Conservation (phyloP, 2,113 vertebrate species). For the Xerus inauris region DNA sequence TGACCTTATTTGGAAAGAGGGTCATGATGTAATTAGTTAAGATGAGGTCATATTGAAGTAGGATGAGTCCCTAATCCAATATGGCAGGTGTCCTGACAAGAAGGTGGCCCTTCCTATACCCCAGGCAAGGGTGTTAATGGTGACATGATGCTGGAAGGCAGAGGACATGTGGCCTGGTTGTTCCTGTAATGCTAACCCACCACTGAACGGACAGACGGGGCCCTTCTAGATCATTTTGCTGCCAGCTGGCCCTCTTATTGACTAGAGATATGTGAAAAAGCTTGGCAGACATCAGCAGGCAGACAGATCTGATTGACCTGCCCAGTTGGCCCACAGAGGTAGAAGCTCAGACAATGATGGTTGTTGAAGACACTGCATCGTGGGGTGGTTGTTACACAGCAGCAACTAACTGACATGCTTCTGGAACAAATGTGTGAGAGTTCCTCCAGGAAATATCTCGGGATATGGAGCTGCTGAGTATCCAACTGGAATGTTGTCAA, state of each 20-base stretch:
- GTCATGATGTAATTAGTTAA: not conserved
- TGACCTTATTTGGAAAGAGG: not conserved
- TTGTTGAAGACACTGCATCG: not conserved
- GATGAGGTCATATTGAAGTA: not conserved
- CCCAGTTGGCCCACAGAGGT: not conserved
- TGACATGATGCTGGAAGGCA: not conserved
- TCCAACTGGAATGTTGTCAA: not conserved
- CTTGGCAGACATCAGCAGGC: not conserved
- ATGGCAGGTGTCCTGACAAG: not conserved
- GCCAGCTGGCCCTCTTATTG: not conserved
- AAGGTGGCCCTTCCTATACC: not conserved
- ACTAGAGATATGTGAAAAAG: not conserved
- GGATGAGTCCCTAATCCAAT: not conserved
- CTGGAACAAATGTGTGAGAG: not conserved
- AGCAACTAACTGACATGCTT: not conserved
- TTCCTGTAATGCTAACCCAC: not conserved
- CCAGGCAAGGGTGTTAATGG: not conserved
- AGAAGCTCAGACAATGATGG: not conserved
- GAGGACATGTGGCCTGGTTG: not conserved
- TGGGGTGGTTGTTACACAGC: not conserved
- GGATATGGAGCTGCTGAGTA: not conserved
- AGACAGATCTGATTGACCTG: not conserved
- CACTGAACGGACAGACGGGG: not conserved
- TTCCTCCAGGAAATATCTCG: not conserved
- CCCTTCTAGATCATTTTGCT: not conserved